These are phyloP conservation scores for Rhinoderma darwinii DNA, from an alignment of 2,113 vertebrate genomes.

Conservation along the genomic window DNA sequence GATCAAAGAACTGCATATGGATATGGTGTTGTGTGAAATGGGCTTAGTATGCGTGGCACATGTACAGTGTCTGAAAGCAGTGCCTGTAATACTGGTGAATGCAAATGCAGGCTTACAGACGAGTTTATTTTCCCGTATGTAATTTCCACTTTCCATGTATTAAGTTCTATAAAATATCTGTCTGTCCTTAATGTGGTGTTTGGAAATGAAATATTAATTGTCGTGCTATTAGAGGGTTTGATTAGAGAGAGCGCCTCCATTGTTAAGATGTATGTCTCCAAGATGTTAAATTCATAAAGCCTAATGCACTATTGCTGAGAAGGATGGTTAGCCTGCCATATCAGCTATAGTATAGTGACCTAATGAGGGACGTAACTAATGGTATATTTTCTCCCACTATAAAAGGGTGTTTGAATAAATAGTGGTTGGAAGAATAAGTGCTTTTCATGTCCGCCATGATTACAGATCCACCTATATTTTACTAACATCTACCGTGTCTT, in stretches of 20 bases:
- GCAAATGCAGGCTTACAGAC: conserved; percentile 38
- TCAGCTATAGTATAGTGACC: conserved; percentile 29
- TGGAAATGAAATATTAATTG: conserved; percentile 27
- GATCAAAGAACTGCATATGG: conserved; percentile 59
- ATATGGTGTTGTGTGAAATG: conserved; percentile 58
- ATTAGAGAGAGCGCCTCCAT: conserved; percentile 29
- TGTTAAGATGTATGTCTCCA: conserved; percentile 34
- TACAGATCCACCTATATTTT: not conserved
- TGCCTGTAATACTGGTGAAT: conserved; percentile 48
- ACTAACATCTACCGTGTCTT: not conserved
- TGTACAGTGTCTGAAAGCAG: conserved; percentile 57
- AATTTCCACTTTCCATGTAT: conserved; percentile 48
- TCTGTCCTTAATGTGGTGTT: conserved; percentile 7
- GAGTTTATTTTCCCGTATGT: conserved; percentile 31
- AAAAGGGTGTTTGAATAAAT: conserved; percentile 30
- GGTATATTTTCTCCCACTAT: not conserved
- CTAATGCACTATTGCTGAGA: conserved; percentile 27
- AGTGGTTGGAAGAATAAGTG: conserved; percentile 8
- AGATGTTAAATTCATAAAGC: conserved; percentile 37
- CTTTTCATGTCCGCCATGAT: not conserved
- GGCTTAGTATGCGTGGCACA: conserved; percentile 58
- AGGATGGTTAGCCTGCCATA: conserved; percentile 24
- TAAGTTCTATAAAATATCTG: conserved; percentile 37
- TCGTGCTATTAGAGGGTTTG: conserved; percentile 13
- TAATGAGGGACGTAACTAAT: conserved; percentile 40